Evolutionary conservation across 1,140 invertebrate genomes (phyloP).

Genomic region (Diabrotica virgifera): DNA sequence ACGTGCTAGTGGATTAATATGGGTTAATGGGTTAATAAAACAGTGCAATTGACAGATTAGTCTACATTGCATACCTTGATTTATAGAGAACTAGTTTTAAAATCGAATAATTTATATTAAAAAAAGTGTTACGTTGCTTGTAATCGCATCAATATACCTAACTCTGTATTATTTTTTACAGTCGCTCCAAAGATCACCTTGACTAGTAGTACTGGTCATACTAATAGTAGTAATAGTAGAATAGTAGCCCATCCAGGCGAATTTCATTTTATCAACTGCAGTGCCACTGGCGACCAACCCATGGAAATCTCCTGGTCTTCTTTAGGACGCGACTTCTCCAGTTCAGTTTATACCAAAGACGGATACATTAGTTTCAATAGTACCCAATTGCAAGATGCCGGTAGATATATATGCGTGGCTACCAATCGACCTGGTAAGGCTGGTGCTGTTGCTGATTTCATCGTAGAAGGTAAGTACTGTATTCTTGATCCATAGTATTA

Average conservation of each 20-base stretch:
- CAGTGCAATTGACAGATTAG: too few species aligned
- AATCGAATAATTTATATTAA: too few species aligned
- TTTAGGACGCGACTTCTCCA: conserved; percentile 61
- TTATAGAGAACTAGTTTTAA: too few species aligned
- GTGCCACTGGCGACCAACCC: conserved; percentile 73
- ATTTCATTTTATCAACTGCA: conserved; percentile 71
- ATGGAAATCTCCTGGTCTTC: conserved; percentile 76
- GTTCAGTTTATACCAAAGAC: conserved; percentile 54
- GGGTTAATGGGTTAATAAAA: too few species aligned
- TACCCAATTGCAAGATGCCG: conserved; percentile 78
- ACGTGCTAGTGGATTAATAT: too few species aligned
- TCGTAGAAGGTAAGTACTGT: conserved; percentile 63
- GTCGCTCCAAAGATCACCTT: conserved; percentile 67
- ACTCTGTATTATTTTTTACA: conserved; percentile 32
- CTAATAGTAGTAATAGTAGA: too few species aligned
- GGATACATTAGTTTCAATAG: conserved; percentile 66
- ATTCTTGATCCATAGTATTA: too few species aligned
- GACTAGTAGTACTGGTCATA: conserved; percentile 67
- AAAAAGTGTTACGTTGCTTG: too few species aligned
- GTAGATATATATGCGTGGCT: conserved; percentile 80
- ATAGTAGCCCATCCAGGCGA: conserved; percentile 76
- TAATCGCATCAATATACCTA: too few species aligned
- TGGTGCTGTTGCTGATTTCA: conserved; percentile 75
- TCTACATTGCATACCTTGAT: too few species aligned
- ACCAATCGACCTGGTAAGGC: conserved; percentile 66